Evolutionary conservation across 1,140 invertebrate species (phyloP).

Genomic region (Dinothrombium tinctorium): DNA sequence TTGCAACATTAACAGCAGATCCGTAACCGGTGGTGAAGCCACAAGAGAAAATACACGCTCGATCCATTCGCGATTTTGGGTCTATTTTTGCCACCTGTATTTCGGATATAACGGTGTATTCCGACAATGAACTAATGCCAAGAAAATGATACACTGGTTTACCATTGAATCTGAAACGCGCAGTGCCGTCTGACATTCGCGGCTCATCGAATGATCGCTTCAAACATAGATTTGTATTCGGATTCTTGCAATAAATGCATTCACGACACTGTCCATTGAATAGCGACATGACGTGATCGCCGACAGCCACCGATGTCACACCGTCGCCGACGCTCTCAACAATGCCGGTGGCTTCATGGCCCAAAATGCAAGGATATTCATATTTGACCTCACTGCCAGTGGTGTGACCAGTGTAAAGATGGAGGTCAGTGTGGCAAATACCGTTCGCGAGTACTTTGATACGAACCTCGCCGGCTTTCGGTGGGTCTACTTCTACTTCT

Average conservation of each 20-base stretch:
- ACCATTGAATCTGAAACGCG: conserved; percentile 69
- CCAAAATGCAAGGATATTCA: conserved; percentile 63
- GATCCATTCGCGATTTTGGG: conserved; percentile 51
- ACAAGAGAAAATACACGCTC: conserved; percentile 81
- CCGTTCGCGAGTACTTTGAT: conserved; percentile 19
- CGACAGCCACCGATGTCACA: conserved; percentile 58
- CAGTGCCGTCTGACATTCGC: conserved; percentile 75
- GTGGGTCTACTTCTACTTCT: conserved; percentile 21
- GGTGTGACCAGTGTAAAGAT: conserved; percentile 6
- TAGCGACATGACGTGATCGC: conserved; percentile 82
- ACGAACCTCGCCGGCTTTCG: conserved; percentile 15
- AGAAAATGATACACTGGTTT: conserved; percentile 76
- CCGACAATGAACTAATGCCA: conserved; percentile 86
- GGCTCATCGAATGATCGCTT: neutral
- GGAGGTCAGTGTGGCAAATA: conserved; percentile 13
- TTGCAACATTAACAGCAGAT: conserved; percentile 73
- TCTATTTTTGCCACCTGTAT: neutral
- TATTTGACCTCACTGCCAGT: neutral
- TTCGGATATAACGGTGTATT: conserved; percentile 56
- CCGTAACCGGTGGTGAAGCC: conserved; percentile 74
- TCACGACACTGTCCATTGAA: conserved; percentile 86
- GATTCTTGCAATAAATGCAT: conserved; percentile 81
- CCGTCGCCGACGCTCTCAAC: conserved; percentile 84
- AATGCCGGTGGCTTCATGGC: conserved; percentile 79
- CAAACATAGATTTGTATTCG: conserved; percentile 78